These are phyloP conservation scores for Papilio helenus DNA, from an alignment of 1,140 invertebrate species.

Conservation along the genomic window DNA sequence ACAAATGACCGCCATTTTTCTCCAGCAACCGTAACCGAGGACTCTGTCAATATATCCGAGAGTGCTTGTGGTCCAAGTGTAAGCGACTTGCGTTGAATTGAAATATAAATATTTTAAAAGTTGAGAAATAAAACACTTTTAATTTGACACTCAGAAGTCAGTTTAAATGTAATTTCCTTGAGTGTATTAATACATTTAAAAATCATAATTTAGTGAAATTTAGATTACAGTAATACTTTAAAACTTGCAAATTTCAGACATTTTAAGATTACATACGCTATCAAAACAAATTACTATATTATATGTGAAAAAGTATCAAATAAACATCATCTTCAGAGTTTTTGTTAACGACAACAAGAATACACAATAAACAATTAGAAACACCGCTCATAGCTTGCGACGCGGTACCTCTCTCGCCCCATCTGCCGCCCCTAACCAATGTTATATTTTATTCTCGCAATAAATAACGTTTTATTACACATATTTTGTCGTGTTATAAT, in stretches of 20 bases:
- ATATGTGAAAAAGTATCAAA: no score
- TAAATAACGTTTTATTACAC: constrained; percentile 84
- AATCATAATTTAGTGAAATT: no score
- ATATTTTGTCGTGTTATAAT: constrained; percentile 84
- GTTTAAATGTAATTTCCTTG: no score
- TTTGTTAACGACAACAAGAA: not conserved
- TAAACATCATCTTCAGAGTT: no score
- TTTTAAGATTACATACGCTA: no score
- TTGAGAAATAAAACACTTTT: no score
- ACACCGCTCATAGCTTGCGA: constrained; percentile 40
- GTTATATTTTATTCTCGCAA: constrained; percentile 83
- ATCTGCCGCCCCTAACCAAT: constrained; percentile 79
- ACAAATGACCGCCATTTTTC: constrained; percentile 82
- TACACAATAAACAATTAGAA: not conserved
- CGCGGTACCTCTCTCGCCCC: constrained; percentile 60
- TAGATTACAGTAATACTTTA: no score
- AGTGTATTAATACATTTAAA: no score
- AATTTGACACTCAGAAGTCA: no score
- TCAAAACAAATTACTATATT: no score
- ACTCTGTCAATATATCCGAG: constrained; percentile 80
- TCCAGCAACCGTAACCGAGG: constrained; percentile 75
- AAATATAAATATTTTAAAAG: not conserved
- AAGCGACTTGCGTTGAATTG: constrained; percentile 45
- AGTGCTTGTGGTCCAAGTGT: constrained; percentile 41
- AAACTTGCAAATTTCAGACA: no score